These are phyloP conservation scores for Alauda arvensis DNA, from an alignment of 2,797 vertebrate species.

Conservation along the genomic window DNA sequence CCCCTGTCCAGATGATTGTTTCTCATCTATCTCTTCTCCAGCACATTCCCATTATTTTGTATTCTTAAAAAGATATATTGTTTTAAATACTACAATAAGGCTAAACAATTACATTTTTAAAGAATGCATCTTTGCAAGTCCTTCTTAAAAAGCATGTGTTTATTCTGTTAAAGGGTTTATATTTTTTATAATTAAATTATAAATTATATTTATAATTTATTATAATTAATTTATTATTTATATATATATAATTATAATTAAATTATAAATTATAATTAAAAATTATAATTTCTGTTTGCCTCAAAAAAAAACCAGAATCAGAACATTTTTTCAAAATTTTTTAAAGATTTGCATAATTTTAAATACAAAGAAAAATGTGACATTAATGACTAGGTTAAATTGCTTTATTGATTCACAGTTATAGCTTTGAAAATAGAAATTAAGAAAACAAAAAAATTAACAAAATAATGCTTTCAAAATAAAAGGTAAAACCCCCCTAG, in stretches of 20 bases:
- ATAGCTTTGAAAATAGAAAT: neutral
- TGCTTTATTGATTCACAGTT: neutral
- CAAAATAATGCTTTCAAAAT: neutral
- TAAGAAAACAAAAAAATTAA: neutral
- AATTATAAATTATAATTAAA: too few species aligned
- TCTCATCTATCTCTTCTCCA: neutral
- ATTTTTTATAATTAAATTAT: too few species aligned
- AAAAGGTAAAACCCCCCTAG: accelerated
- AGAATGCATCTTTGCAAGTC: neutral
- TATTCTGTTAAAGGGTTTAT: too few species aligned
- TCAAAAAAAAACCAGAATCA: neutral
- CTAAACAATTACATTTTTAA: neutral
- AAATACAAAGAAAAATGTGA: neutral
- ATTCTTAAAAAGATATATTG: neutral
- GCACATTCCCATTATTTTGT: accelerated
- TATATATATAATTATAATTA: too few species aligned
- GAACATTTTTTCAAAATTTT: accelerated
- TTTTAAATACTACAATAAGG: neutral
- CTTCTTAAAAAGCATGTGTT: neutral
- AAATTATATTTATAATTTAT: too few species aligned
- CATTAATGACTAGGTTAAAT: neutral
- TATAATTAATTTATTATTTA: too few species aligned
- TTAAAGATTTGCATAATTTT: neutral
- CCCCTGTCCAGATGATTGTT: neutral
- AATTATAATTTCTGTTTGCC: neutral